Percentiles rank a stretch among this genome's conserved stretches.
These are phyloP conservation scores for Agonopterix subpropinquella DNA, from an alignment of 2,888 invertebrate species.

Conservation along the genomic window DNA sequence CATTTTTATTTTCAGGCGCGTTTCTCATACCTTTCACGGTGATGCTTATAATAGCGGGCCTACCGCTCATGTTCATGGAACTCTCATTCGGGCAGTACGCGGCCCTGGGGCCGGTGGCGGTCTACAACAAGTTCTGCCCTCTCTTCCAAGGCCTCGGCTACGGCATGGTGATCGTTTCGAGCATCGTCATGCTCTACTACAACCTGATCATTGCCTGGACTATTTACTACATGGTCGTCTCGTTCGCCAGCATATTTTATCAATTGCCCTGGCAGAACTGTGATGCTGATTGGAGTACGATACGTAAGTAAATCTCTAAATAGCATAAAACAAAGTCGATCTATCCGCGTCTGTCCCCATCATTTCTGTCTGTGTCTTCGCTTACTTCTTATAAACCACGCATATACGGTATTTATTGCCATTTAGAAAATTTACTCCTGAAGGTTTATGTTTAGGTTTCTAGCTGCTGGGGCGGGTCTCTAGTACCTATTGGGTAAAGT, in stretches of 20 bases:
- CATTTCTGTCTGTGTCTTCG: too few species aligned
- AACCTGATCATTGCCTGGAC: slow-evolving; percentile 88
- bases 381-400: too few species aligned
- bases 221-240: slow-evolving; percentile 80
- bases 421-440: too few species aligned
- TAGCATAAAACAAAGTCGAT: too few species aligned
- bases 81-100: slow-evolving; percentile 90
- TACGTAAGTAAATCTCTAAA: slow-evolving; percentile 56
- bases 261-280: slow-evolving; percentile 84
- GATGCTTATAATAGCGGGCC: slow-evolving; percentile 86
- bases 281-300: slow-evolving; percentile 81
- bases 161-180: slow-evolving; percentile 85
- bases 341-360: too few species aligned
- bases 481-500: too few species aligned
- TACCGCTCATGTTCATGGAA: slow-evolving; percentile 90
- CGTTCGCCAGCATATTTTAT: slow-evolving; percentile 78
- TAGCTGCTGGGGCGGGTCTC: too few species aligned
- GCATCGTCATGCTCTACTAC: slow-evolving; percentile 85
- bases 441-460: too few species aligned
- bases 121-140: slow-evolving; percentile 87
- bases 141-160: slow-evolving; percentile 84
- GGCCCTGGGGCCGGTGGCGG: slow-evolving; percentile 84
- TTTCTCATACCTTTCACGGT: slow-evolving; percentile 90
- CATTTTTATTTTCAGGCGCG: slow-evolving; percentile 74
- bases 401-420: too few species aligned